A percentile compares a stretch with the other conserved stretches of the same genome.
These are phyloP conservation scores for Coenonympha arcania DNA, from an alignment of 2,888 invertebrate species.

Conservation along the genomic window DNA sequence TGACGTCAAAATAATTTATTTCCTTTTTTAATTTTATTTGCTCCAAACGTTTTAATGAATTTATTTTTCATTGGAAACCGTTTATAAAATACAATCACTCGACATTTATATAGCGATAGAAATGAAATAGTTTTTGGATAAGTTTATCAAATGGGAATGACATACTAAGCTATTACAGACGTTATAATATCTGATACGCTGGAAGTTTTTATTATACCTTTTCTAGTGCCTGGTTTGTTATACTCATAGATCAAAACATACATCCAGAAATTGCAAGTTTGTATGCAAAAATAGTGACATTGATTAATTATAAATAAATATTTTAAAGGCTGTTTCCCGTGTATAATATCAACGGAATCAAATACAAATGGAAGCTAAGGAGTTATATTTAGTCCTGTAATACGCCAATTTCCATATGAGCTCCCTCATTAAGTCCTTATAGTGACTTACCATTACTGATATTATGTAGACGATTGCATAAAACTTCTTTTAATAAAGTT, in stretches of 20 bases:
- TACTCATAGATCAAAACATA: too few relatives aligned
- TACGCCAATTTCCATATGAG: background rate
- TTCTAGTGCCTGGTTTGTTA: too few relatives aligned
- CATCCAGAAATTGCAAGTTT: too few relatives aligned
- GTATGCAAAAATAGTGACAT: too few relatives aligned
- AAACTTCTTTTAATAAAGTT: background rate
- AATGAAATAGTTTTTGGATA: conserved; percentile 15
- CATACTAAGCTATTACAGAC: too few relatives aligned
- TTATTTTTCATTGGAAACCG: conserved; percentile 15
- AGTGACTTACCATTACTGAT: background rate
- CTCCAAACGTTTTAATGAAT: conserved; percentile 7
- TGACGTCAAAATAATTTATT: conserved; percentile 8
- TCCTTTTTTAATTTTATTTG: conserved; percentile 8
- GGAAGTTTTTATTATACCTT: too few relatives aligned
- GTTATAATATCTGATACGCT: too few relatives aligned
- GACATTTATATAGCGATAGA: conserved; percentile 8
- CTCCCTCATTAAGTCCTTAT: conserved; percentile 6
- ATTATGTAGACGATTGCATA: background rate
- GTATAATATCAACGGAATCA: background rate
- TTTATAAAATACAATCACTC: conserved; percentile 13
- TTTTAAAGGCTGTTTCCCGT: background rate
- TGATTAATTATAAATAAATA: too few relatives aligned
- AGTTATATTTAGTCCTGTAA: background rate
- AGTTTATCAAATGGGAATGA: conserved; percentile 11
- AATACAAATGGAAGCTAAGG: background rate